A percentile compares a stretch with the other conserved stretches of the same genome.
phyloP scores from a whole-genome alignment of 2,797 vertebrate species.

The Ptychobarbus kaznakovi region DNA sequence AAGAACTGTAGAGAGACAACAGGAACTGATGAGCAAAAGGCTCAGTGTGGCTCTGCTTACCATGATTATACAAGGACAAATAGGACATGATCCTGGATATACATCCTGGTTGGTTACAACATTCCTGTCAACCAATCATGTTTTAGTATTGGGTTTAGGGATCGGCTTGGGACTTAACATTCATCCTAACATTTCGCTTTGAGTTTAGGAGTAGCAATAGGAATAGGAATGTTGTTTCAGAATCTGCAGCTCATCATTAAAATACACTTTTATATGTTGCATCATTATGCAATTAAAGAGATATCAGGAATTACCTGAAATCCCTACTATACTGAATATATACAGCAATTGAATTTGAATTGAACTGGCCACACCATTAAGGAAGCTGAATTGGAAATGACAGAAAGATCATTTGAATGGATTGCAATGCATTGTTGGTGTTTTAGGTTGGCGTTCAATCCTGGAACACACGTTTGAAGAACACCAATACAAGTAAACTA shows the following conservation, averaged over 20 bases:
- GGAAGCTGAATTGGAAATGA: not conserved
- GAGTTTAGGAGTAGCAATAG: not conserved
- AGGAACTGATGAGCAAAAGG: not conserved
- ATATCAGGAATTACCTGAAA: not conserved
- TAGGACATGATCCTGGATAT: not conserved
- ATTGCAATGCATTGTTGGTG: not conserved
- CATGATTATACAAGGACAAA: not conserved
- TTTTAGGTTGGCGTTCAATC: not conserved
- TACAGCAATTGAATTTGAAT: not conserved
- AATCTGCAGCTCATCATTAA: not conserved
- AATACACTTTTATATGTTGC: not conserved
- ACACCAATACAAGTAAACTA: not conserved
- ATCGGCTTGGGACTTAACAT: not conserved
- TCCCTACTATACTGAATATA: not conserved
- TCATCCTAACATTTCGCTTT: not conserved
- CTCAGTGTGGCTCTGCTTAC: not conserved
- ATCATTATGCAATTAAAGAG: not conserved
- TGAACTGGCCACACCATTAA: not conserved
- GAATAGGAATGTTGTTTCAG: not conserved
- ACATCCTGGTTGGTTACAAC: constrained; percentile 2
- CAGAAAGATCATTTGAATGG: not conserved
- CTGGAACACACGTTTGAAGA: not conserved
- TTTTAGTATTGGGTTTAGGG: constrained; percentile 23
- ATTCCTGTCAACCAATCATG: not conserved
- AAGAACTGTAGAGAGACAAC: not conserved